Conservation (phyloP, 1,140 invertebrate species). For the Eriocheir sinensis region DNA sequence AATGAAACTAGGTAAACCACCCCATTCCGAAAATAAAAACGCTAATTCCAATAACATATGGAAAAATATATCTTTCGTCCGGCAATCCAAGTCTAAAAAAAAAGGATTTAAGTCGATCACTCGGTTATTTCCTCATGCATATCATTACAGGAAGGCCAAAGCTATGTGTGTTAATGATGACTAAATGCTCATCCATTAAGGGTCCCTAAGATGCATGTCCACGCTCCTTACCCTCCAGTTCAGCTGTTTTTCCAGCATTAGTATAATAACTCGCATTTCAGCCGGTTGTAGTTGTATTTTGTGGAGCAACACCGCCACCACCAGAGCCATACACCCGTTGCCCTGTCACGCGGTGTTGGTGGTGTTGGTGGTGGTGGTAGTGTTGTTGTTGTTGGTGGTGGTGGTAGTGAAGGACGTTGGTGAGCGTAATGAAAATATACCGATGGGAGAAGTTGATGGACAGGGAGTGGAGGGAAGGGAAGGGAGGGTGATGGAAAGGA, state of each 20-base stretch:
- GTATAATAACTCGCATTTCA: conserved; percentile 87
- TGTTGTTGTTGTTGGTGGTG: not conserved
- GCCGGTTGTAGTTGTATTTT: conserved; percentile 86
- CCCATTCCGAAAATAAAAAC: too few relatives aligned
- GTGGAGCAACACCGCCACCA: conserved; percentile 86
- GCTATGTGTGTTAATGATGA: not conserved
- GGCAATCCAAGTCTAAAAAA: too few relatives aligned
- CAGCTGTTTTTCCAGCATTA: conserved; percentile 87
- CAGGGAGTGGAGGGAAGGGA: not conserved
- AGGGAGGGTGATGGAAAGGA: too few relatives aligned
- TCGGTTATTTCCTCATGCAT: conserved; percentile 1
- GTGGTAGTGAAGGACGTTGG: not conserved
- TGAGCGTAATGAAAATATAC: not conserved
- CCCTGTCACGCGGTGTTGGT: conserved; percentile 81
- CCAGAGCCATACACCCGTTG: conserved; percentile 86
- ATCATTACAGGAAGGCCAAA: not conserved
- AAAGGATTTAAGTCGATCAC: not conserved
- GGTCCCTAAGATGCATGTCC: conserved; percentile 26
- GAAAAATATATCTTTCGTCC: too few relatives aligned
- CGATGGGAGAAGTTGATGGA: not conserved
- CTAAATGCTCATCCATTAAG: conserved; percentile 24
- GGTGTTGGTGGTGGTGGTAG: conserved; percentile 33
- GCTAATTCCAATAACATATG: too few relatives aligned
- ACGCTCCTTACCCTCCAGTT: conserved; percentile 84
- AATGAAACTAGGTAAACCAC: too few relatives aligned